Evolutionary conservation across 2,113 vertebrate genomes (phyloP).

Genomic region (Cariama cristata): DNA sequence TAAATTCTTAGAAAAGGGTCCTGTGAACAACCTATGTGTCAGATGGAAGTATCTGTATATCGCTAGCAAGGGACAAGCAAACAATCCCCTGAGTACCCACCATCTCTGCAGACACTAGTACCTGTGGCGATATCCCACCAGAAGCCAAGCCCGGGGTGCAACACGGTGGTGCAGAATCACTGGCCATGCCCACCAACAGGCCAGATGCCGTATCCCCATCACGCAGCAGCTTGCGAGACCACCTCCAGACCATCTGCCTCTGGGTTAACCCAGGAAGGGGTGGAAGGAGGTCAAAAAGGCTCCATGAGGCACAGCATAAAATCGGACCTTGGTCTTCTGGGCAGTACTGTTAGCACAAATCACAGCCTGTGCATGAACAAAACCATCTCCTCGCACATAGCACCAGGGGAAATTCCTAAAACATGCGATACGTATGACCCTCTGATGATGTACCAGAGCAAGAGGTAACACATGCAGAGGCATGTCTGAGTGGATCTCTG

Average conservation of each 20-base stretch:
- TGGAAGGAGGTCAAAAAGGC: neutral
- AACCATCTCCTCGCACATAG: neutral
- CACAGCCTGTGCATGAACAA: neutral
- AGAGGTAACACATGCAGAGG: fast-evolving
- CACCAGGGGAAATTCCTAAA: neutral
- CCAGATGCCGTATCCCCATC: fast-evolving
- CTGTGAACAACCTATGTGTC: neutral
- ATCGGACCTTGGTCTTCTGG: neutral
- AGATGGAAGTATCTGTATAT: neutral
- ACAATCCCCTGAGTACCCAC: neutral
- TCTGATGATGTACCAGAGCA: neutral
- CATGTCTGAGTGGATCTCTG: neutral
- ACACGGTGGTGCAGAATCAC: fast-evolving
- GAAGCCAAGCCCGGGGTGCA: neutral
- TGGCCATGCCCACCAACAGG: too few species aligned
- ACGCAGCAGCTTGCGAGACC: fast-evolving
- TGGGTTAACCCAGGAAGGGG: neutral
- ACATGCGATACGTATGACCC: fast-evolving
- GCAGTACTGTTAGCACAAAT: neutral
- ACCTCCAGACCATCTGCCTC: neutral
- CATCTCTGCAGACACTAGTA: neutral
- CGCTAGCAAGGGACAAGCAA: neutral
- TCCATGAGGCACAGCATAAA: neutral
- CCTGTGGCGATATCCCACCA: neutral
- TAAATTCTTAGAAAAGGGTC: neutral